Base-by-base conservation (phyloP, 2,797 vertebrate genomes). In the Cephalopachus bancanus region DNA sequence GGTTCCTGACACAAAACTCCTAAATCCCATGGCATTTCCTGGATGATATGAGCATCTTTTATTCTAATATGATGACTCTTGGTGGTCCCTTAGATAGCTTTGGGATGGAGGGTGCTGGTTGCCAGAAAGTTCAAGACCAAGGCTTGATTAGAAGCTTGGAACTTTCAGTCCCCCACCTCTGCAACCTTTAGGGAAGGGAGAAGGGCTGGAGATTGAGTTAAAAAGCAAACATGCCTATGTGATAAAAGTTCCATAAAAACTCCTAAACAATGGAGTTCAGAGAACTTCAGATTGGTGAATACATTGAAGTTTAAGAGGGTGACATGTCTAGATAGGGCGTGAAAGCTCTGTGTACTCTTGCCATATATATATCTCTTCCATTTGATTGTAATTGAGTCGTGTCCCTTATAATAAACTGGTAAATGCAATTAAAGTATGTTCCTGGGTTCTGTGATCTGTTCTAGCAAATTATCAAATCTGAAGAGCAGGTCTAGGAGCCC, bases 361-460 rank as follows among this genome's bases (percentile, higher is more conserved):
- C 71, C 33, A 4, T 51, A 5, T 30, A 17, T 37, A 37, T 19
- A 20, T 76, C 7, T 83, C 24, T 7, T n/a, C 20, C 51, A 28
- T 76, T 86, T 78, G 60, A 3, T 16, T 76, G 28, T 83, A 53
- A 16, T 14, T 69, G 62, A 62, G 3, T 91, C 71, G 53, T 60
- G 11, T 69, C 8, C 62, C 60, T 59, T 81, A 11, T 16, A 69
- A 60, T 76, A 76, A 87, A 75, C 59, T 87, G 30, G 14, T 57
- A 59, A 87, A 57, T 72, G 19, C 44, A 78, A 78, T 5, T 62
- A 65, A 92, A 95, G 51, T 88, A 55, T 67, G 37, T 92, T 75
- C 8, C 1, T 76, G 24, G 69, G 30, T 76, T 76, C 49, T 62
- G 3, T 87, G 11, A 87, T 24, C 10, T 17, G 64, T 51, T 19